Evolutionary conservation across 2,113 vertebrate genomes (phyloP).

Genomic region (Malurus melanocephalus): DNA sequence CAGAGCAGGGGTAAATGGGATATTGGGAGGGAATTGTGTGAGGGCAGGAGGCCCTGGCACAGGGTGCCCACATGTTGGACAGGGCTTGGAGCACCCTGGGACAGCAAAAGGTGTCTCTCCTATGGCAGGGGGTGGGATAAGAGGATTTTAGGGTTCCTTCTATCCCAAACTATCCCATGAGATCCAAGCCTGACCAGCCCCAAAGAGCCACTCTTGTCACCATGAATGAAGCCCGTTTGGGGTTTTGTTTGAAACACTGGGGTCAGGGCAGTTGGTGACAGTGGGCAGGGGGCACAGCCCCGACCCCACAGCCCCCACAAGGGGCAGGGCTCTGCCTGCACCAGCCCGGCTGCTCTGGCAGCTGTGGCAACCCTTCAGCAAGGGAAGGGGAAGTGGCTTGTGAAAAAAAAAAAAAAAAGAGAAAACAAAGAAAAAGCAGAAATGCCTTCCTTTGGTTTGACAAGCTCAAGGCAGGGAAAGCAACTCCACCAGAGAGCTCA

Average conservation of each 20-base stretch:
- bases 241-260: not conserved
- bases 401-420: not conserved
- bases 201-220: not conserved
- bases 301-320: not conserved
- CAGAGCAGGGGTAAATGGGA: rapidly evolving
- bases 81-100: rapidly evolving
- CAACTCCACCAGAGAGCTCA: not conserved
- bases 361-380: not conserved
- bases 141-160: not conserved
- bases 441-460: not conserved
- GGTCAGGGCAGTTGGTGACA: not conserved
- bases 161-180: not conserved
- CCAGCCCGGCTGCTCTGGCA: not conserved
- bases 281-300: not conserved
- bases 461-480: not conserved
- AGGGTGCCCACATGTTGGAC: rapidly evolving
- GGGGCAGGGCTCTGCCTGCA: rapidly evolving
- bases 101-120: rapidly evolving
- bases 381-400: conserved; percentile 43
- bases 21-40: rapidly evolving
- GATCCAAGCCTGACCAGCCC: not conserved
- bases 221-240: rapidly evolving
- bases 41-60: not conserved
- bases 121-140: too few relatives aligned
- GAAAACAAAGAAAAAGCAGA: not conserved